These are phyloP conservation scores for Vandiemenella viatica DNA, from an alignment of 2,888 invertebrate genomes.

Conservation along the genomic window DNA sequence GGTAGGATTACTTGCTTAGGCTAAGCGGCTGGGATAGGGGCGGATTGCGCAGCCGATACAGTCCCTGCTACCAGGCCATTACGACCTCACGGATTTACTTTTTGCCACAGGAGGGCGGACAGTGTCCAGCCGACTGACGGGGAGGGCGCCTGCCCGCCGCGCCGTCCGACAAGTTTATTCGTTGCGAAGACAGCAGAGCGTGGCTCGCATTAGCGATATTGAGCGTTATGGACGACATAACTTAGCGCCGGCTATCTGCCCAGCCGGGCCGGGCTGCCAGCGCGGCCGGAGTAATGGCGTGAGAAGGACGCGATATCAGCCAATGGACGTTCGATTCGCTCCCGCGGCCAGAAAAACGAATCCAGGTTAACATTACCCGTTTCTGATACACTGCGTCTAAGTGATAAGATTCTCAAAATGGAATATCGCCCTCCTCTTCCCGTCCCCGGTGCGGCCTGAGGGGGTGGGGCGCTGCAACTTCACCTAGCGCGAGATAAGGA, in stretches of 20 bases:
- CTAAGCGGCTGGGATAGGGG: too few relatives aligned
- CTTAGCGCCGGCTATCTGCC: conserved; percentile 7
- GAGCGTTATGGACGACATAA: conserved; percentile 13
- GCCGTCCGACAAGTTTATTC: neutral
- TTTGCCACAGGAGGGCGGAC: too few relatives aligned
- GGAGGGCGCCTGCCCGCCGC: too few relatives aligned
- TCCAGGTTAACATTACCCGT: conserved; percentile 6
- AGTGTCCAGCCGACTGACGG: too few relatives aligned
- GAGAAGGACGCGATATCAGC: conserved; percentile 14
- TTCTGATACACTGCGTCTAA: conserved; percentile 15
- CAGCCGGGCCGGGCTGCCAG: conserved; percentile 2
- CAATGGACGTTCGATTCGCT: conserved; percentile 1
- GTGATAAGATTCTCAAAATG: conserved; percentile 13
- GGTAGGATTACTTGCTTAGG: too few relatives aligned
- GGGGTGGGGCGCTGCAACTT: neutral
- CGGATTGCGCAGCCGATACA: too few relatives aligned
- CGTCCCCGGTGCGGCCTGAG: conserved; percentile 2
- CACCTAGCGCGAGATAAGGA: conserved; percentile 7
- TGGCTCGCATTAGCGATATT: conserved; percentile 9
- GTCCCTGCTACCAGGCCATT: too few relatives aligned
- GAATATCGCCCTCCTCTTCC: too few relatives aligned
- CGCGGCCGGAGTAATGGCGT: conserved; percentile 15
- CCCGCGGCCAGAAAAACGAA: conserved; percentile 2
- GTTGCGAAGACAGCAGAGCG: neutral
- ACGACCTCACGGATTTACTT: too few relatives aligned